A percentile compares a stretch with the other conserved stretches of the same genome.
Evolutionary conservation across 2,113 vertebrate species (phyloP).

Genomic region (Illadopsis cleaveri): DNA sequence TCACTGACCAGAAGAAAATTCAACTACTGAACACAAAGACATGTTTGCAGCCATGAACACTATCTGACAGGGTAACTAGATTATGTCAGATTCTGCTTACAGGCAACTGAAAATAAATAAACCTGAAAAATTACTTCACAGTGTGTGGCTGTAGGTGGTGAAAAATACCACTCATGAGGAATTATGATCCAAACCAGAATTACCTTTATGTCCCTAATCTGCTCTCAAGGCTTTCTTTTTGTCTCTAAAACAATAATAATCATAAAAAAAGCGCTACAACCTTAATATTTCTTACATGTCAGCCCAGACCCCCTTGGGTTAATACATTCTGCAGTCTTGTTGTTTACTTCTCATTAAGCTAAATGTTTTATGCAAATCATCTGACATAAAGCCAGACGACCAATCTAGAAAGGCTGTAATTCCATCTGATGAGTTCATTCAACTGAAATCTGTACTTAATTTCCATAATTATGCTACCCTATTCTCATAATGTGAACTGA

Average conservation of each 20-base stretch:
- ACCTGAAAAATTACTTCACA: constrained; percentile 58
- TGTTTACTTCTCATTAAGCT: constrained; percentile 81
- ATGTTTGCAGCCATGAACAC: constrained; percentile 9
- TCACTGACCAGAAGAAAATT: constrained; percentile 48
- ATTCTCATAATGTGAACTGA: constrained; percentile 80
- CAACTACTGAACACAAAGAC: constrained; percentile 12
- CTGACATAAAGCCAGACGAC: constrained; percentile 78
- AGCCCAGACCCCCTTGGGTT: constrained; percentile 72
- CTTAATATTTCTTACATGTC: constrained; percentile 72
- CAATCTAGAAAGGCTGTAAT: constrained; percentile 79
- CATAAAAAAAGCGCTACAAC: background rate
- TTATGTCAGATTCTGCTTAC: constrained; percentile 68
- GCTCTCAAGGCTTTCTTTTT: constrained; percentile 47
- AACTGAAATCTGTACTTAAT: constrained; percentile 81
- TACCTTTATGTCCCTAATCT: constrained; percentile 53
- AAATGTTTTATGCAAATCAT: constrained; percentile 81
- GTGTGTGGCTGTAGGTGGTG: constrained; percentile 39
- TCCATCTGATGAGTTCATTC: constrained; percentile 81
- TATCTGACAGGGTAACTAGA: constrained; percentile 62
- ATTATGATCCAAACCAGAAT: constrained; percentile 39
- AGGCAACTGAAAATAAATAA: constrained; percentile 67
- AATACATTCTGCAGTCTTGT: constrained; percentile 71
- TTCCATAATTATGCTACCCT: constrained; percentile 80
- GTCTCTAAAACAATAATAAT: constrained; percentile 19
- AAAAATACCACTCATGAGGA: constrained; percentile 52